Evolutionary conservation across 1,140 invertebrate genomes (phyloP).

Genomic region (Drosophila burlai): DNA sequence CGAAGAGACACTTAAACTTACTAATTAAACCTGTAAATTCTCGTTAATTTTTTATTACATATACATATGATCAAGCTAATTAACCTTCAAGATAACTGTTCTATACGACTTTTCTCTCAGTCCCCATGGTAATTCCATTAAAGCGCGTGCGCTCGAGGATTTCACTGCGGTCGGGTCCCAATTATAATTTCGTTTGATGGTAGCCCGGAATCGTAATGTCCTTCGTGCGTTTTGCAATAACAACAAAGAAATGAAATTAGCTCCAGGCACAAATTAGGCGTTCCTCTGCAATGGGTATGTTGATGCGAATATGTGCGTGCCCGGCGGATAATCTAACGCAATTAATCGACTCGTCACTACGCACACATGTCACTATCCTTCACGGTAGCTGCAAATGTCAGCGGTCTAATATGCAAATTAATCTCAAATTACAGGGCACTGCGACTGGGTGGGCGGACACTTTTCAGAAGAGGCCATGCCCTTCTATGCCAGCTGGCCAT

Average conservation of each 20-base stretch:
- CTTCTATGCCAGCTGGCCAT: neutral
- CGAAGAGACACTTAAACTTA: no score
- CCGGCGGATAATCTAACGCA: constrained; percentile 73
- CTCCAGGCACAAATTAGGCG: constrained; percentile 74
- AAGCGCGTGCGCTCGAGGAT: constrained; percentile 66
- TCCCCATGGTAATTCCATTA: constrained; percentile 62
- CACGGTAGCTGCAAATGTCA: constrained; percentile 47
- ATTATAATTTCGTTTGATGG: constrained; percentile 74
- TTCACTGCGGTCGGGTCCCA: constrained; percentile 59
- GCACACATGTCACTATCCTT: constrained; percentile 57
- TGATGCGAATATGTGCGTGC: constrained; percentile 36
- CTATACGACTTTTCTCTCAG: neutral
- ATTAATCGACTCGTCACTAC: constrained; percentile 82
- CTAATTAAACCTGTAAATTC: no score
- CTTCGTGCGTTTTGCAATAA: constrained; percentile 70
- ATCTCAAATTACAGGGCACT: constrained; percentile 68
- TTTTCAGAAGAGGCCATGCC: constrained; percentile 21
- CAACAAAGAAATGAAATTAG: constrained; percentile 81
- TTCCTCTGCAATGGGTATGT: constrained; percentile 12
- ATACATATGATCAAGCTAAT: neutral
- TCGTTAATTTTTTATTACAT: neutral
- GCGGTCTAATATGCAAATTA: constrained; percentile 78
- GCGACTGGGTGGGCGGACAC: constrained; percentile 11
- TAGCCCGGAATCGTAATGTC: constrained; percentile 45
- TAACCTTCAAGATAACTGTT: neutral